Conservation (phyloP, 2,113 vertebrate species). For the Meles meles region DNA sequence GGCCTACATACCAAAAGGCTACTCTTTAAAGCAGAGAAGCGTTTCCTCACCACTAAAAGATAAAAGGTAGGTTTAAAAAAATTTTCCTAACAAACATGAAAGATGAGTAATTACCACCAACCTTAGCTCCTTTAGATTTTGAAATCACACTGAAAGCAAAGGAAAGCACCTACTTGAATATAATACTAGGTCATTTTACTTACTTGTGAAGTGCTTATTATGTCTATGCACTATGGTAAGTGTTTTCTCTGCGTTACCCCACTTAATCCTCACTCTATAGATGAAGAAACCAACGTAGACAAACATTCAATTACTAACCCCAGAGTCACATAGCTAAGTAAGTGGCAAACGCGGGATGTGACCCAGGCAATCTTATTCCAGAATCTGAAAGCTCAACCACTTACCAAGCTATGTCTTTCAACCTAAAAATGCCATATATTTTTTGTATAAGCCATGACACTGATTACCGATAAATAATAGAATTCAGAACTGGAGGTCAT, state of each 20-base stretch:
- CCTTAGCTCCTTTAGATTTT: background rate
- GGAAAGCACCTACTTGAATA: background rate
- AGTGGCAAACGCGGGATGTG: background rate
- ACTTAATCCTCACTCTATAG: background rate
- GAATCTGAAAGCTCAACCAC: background rate
- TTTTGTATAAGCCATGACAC: background rate
- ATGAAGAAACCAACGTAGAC: background rate
- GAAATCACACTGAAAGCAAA: background rate
- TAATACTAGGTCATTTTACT: background rate
- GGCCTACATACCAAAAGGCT: background rate
- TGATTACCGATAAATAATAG: background rate
- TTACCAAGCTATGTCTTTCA: background rate
- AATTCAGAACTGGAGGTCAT: background rate
- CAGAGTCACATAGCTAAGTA: background rate
- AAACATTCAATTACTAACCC: background rate
- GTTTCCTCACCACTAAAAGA: background rate
- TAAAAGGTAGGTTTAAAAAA: slow-evolving; percentile 15
- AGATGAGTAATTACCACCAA: background rate
- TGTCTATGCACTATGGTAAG: background rate
- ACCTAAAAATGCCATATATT: background rate
- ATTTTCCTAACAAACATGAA: slow-evolving; percentile 26
- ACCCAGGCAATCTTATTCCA: background rate
- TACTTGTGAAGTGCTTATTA: background rate
- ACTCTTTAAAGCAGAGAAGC: background rate
- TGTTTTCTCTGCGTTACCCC: background rate